phyloP scores from a whole-genome alignment of 2,888 invertebrate genomes.

The Stramonita haemastoma region DNA sequence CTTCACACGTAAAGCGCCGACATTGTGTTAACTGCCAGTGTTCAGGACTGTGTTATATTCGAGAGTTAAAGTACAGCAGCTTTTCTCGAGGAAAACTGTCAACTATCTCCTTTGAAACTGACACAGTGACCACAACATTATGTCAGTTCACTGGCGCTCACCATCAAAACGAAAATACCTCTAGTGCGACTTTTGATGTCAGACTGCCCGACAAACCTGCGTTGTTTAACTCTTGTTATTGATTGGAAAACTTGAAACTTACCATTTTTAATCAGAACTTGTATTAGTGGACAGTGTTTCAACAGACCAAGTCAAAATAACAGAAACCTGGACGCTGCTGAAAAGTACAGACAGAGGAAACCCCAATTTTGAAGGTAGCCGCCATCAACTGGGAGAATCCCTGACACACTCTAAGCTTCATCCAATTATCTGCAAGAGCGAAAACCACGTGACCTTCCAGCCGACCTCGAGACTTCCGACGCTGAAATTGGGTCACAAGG shows the following conservation, averaged over 20 bases:
- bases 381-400: slow-evolving; percentile 58
- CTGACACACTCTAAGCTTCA: slow-evolving; percentile 44
- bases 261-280: neutral
- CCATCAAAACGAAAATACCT: neutral
- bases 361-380: slow-evolving; percentile 59
- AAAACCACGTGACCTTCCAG: slow-evolving; percentile 3
- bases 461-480: slow-evolving; percentile 60
- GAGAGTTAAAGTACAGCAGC: neutral
- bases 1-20: neutral
- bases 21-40: neutral
- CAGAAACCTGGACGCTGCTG: neutral
- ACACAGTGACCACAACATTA: neutral
- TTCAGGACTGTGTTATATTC: neutral
- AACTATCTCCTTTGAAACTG: neutral
- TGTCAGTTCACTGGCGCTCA: neutral
- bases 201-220: neutral
- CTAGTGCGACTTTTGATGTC: neutral
- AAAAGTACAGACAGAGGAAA: slow-evolving; percentile 6
- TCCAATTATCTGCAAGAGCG: slow-evolving; percentile 47
- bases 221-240: neutral
- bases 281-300: neutral
- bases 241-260: neutral
- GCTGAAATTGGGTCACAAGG: slow-evolving; percentile 62
- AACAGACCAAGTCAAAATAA: neutral
- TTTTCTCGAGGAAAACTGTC: neutral